Conservation (phyloP, 2,888 invertebrate species). For the Zeuzera pyrina region DNA sequence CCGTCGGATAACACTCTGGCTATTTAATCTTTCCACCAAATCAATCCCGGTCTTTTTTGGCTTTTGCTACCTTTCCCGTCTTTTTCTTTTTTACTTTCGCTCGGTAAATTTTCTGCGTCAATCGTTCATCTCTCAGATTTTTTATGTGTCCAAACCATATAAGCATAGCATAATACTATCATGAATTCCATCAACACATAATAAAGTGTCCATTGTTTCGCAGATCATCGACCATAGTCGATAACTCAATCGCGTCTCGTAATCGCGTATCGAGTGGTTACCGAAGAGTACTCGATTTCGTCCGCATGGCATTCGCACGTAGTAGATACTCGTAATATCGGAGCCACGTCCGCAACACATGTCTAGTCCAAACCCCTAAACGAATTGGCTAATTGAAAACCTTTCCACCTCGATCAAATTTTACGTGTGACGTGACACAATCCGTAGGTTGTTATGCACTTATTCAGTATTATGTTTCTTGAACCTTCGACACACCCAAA, state of each 20-base stretch:
- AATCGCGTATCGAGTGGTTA: constrained; percentile 45
- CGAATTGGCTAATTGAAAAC: constrained; percentile 44
- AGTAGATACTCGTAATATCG: constrained; percentile 26
- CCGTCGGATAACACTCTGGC: too few relatives aligned
- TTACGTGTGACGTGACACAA: too few relatives aligned
- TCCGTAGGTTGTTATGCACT: too few relatives aligned
- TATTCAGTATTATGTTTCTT: too few relatives aligned
- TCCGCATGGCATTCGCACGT: constrained; percentile 33
- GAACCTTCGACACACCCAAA: too few relatives aligned
- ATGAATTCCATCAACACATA: constrained; percentile 18
- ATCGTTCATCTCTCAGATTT: too few relatives aligned
- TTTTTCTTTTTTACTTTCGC: too few relatives aligned
- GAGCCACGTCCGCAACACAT: constrained; percentile 33
- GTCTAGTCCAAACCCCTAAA: constrained; percentile 29
- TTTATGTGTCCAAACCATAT: not conserved
- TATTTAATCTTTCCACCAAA: too few relatives aligned
- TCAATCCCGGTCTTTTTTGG: too few relatives aligned
- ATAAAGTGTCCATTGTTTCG: constrained; percentile 36
- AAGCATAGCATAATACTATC: constrained; percentile 2
- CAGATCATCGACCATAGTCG: constrained; percentile 33
- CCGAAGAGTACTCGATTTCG: constrained; percentile 34
- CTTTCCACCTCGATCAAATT: constrained; percentile 22
- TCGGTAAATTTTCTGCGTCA: too few relatives aligned
- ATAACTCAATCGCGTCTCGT: constrained; percentile 45
- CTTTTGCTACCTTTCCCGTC: too few relatives aligned